Evolutionary conservation across 2,113 vertebrate genomes (phyloP).

Genomic region (Trematocara stigmaticum): DNA sequence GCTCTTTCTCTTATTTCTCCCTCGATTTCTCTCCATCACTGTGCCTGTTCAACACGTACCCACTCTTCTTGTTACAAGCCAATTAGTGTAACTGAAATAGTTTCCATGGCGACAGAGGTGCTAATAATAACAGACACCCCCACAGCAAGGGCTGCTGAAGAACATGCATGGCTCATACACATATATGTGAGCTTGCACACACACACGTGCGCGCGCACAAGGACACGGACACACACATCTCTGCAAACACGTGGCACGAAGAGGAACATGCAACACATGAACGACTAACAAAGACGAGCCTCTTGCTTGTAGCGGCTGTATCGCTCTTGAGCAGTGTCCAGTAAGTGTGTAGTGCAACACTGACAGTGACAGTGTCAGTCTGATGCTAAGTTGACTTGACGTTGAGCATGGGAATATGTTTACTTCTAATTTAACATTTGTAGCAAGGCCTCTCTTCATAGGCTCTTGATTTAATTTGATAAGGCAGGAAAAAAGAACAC

Average conservation of each 20-base stretch:
- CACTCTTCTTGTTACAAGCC: constrained; percentile 68
- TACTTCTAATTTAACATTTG: background rate
- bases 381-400: background rate
- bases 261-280: background rate
- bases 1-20: background rate
- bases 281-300: background rate
- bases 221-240: background rate
- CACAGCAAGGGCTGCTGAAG: constrained; percentile 59
- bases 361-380: background rate
- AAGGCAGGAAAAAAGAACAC: background rate
- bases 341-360: background rate
- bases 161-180: constrained; percentile 10
- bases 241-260: background rate
- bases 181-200: background rate
- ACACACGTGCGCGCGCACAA: background rate
- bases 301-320: background rate
- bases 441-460: background rate
- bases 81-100: constrained; percentile 73
- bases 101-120: constrained; percentile 73
- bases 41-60: constrained; percentile 51
- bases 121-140: constrained; percentile 76
- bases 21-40: constrained; percentile 14
- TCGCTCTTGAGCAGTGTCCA: background rate
- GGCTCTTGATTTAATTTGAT: background rate
- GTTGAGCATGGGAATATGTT: background rate